Base-by-base conservation (phyloP, 2,113 vertebrate genomes). In the Xenopus laevis region DNA sequence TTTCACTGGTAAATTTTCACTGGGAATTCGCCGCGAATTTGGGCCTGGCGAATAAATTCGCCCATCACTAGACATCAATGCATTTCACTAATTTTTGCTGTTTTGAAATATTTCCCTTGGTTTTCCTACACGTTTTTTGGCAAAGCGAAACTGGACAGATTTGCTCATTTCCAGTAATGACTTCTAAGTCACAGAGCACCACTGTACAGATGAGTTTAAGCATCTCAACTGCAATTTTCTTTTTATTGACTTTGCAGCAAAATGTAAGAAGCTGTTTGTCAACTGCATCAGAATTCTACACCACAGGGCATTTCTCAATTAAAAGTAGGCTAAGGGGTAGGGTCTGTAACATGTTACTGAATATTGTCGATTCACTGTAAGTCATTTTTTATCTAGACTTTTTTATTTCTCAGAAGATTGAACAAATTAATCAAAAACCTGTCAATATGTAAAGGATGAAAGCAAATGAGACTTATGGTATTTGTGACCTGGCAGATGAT, bases 261-360 rank as follows among this genome's bases (percentile, higher is more conserved):
- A 57, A 46, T 53, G 55, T 18, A 74, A 60, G 40, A 20, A 52
- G 64, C n/a, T n/a, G 17, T 21, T 16, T 60, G 63, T 74, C 71
- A 66, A 33, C 33, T 65, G 33, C 67, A 55, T 65, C 53, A 65
- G 67, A 68, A 33, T 44, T 44, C 45, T 65, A 20, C 40, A 13
- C 53, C 64, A 40, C 57, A 44, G 63, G 72, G 44, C 20, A 33
- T 20, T 59, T 68, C 50, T 74, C 53, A 55, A 74, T 74, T 74
- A 74, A 58, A 60, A 7, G 40, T 20, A 33, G 53, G 68, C 23
- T 27, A 27, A 27, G 23, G 23, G 23, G 23, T 27, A 62, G 65
- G 63, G 33, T 50, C 63, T 33, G 53, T n/a, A 68, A 58, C 64
- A 12, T 46, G 13, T 59, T 68, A 47, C 63, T 61, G 64, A 58